Percentiles rank a stretch among this genome's conserved stretches.
Evolutionary conservation across 2,113 vertebrate species (phyloP).

Genomic region (Orientallactaga bullata): DNA sequence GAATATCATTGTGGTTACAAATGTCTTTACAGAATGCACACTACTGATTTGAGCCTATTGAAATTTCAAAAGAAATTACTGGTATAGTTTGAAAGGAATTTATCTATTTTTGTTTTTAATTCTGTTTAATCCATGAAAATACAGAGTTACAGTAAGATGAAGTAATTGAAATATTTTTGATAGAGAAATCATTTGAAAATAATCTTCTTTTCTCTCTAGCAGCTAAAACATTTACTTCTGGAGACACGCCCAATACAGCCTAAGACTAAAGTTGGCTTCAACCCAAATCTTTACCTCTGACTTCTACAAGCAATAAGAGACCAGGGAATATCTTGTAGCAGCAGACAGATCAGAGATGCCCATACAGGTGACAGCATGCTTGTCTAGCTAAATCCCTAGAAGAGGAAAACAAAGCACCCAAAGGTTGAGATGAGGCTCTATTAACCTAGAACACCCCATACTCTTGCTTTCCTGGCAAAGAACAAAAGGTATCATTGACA

Average conservation of each 20-base stretch:
- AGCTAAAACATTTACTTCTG: slow-evolving; percentile 47
- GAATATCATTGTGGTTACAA: not conserved
- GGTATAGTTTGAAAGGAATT: slow-evolving; percentile 22
- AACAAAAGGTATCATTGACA: not conserved
- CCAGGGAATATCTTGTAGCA: not conserved
- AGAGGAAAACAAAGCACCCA: not conserved
- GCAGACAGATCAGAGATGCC: not conserved
- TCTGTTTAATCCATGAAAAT: slow-evolving; percentile 23
- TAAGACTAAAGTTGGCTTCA: not conserved
- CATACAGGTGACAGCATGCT: not conserved
- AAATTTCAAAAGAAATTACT: slow-evolving; percentile 50
- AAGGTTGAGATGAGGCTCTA: not conserved
- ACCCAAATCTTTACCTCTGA: not conserved
- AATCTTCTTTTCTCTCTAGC: not conserved
- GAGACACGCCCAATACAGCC: not conserved
- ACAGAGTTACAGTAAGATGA: not conserved
- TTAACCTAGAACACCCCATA: not conserved
- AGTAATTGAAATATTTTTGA: not conserved
- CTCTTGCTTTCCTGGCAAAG: not conserved
- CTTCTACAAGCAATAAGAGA: not conserved
- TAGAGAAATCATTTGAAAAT: not conserved
- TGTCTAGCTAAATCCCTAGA: not conserved
- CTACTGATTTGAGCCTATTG: not conserved
- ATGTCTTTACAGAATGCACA: slow-evolving; percentile 43
- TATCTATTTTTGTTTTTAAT: slow-evolving; percentile 9